Conservation (phyloP, 2,113 vertebrate species). For the Leuciscus idus region DNA sequence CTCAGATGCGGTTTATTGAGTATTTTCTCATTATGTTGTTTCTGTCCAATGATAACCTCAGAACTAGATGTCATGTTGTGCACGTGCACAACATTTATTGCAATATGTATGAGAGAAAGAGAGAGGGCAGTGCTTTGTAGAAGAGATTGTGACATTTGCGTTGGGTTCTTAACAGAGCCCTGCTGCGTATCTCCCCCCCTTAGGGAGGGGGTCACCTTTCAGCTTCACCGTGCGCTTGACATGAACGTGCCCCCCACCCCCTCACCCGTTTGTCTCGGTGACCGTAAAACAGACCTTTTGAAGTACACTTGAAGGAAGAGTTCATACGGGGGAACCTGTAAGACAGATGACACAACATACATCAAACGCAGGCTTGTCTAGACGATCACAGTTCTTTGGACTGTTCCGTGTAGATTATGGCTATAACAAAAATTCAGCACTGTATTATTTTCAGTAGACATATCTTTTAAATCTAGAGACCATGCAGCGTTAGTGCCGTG, state of each 20-base stretch:
- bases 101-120: conserved; percentile 12
- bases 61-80: background rate
- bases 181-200: conserved; percentile 33
- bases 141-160: conserved; percentile 54
- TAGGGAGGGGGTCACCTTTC: conserved; percentile 59
- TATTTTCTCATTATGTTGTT: background rate
- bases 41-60: background rate
- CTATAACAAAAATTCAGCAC: background rate
- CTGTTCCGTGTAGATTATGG: background rate
- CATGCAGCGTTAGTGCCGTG: background rate
- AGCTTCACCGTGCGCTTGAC: conserved; percentile 33
- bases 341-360: background rate
- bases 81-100: background rate
- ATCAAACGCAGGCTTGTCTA: background rate
- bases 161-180: conserved; percentile 23
- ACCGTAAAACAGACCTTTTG: conserved; percentile 4
- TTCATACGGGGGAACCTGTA: background rate
- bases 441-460: background rate
- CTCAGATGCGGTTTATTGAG: background rate
- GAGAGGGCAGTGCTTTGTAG: conserved; percentile 31
- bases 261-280: conserved; percentile 31
- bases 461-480: conserved; percentile 11
- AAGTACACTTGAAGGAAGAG: conserved; percentile 37
- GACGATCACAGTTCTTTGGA: background rate
- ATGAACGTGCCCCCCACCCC: conserved; percentile 17